Evolutionary conservation across 2,113 vertebrate species (phyloP).

Genomic region (Pituophis catenifer): DNA sequence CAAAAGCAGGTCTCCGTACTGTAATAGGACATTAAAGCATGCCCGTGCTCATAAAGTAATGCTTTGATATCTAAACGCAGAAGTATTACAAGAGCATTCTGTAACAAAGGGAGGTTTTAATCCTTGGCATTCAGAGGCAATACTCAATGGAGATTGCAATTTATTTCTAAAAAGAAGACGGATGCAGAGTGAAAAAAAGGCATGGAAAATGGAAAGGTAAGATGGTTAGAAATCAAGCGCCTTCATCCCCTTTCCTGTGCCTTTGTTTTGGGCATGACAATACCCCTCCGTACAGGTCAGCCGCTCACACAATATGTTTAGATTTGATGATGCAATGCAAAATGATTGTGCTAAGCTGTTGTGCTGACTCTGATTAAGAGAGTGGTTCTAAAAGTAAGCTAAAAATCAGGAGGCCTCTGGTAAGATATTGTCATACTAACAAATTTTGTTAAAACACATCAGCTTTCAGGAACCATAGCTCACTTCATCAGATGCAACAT

Average conservation of each 20-base stretch:
- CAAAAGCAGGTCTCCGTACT: conserved; percentile 70
- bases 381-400: background rate
- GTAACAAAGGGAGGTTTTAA: conserved; percentile 68
- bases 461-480: background rate
- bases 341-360: background rate
- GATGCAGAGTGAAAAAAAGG: background rate
- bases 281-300: background rate
- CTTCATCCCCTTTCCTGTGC: background rate
- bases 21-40: conserved; percentile 76
- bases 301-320: background rate
- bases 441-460: background rate
- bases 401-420: background rate
- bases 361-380: background rate
- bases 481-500: background rate
- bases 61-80: conserved; percentile 71
- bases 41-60: conserved; percentile 69
- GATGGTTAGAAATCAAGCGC: background rate
- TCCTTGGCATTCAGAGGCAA: conserved; percentile 53
- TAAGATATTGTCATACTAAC: background rate
- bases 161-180: conserved; percentile 30
- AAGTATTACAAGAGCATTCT: conserved; percentile 47
- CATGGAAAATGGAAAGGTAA: conserved; percentile 41
- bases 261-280: background rate
- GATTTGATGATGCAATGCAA: background rate
- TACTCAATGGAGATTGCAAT: conserved; percentile 23